phyloP scores from a whole-genome alignment of 2,797 vertebrate species.

The Phrynocephalus forsythii region DNA sequence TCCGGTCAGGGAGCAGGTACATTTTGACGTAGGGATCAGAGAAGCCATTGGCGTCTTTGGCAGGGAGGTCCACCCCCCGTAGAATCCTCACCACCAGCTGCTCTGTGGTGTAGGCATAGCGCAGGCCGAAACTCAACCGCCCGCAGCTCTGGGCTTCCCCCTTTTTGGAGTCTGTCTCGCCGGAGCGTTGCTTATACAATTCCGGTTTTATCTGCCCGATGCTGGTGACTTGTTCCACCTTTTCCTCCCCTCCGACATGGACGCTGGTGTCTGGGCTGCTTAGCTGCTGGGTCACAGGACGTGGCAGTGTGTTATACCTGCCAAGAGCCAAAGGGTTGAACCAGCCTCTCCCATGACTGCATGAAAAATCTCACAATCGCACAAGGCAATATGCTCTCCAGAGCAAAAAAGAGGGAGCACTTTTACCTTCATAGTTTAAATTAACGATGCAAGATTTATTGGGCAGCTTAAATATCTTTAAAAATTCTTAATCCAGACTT shows the following conservation, averaged over 20 bases:
- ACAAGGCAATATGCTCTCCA: background rate
- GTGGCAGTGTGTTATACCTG: slow-evolving; percentile 82
- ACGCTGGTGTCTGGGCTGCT: slow-evolving; percentile 83
- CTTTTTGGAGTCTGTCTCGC: slow-evolving; percentile 63
- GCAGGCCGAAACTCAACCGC: slow-evolving; percentile 91
- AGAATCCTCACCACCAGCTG: slow-evolving; percentile 92
- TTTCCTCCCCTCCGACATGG: slow-evolving; percentile 84
- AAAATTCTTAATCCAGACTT: background rate
- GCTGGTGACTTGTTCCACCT: slow-evolving; percentile 90
- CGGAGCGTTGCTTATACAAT: slow-evolving; percentile 86
- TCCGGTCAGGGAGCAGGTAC: slow-evolving; percentile 93
- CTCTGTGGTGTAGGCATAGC: slow-evolving; percentile 91
- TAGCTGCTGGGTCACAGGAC: slow-evolving; percentile 92
- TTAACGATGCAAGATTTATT: background rate
- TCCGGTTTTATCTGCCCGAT: slow-evolving; percentile 94
- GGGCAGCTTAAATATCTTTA: background rate
- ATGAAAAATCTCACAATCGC: background rate
- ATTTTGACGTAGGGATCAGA: slow-evolving; percentile 95
- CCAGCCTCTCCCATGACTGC: background rate
- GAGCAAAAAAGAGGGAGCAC: background rate
- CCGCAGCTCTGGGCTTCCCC: slow-evolving; percentile 79
- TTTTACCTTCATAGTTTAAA: background rate
- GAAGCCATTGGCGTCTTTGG: slow-evolving; percentile 93
- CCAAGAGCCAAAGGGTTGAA: background rate
- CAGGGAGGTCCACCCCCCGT: slow-evolving; percentile 91